Percentiles rank a stretch among this genome's conserved stretches.
phyloP scores from a whole-genome alignment of 2,797 vertebrate species.

The Siniperca scherzeri region DNA sequence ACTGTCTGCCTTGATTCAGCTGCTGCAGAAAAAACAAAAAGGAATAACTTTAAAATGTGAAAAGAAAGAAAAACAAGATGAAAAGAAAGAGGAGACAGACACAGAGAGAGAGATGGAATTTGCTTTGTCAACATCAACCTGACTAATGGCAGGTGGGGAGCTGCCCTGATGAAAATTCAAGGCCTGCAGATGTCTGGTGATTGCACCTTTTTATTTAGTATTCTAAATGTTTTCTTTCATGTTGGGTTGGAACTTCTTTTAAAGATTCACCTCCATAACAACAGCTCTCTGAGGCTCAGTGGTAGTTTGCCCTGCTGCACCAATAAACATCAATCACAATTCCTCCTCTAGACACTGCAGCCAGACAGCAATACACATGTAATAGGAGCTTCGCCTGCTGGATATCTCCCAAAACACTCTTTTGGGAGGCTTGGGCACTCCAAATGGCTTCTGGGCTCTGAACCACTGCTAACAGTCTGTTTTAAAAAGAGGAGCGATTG shows the following conservation, averaged over 20 bases:
- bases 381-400: conserved; percentile 52
- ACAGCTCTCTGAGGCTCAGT: conserved; percentile 50
- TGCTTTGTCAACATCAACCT: conserved; percentile 57
- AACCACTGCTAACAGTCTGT: conserved; percentile 36
- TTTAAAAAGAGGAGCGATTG: conserved; percentile 40
- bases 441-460: conserved; percentile 55
- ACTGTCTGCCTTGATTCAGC: conserved; percentile 50
- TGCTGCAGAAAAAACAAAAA: conserved; percentile 69
- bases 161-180: conserved; percentile 43
- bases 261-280: conserved; percentile 52
- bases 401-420: conserved; percentile 62
- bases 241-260: conserved; percentile 27
- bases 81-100: conserved; percentile 34
- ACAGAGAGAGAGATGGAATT: conserved; percentile 47
- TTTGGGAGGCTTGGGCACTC: conserved; percentile 36
- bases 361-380: conserved; percentile 48
- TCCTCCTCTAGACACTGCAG: conserved; percentile 41
- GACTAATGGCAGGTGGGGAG: conserved; percentile 47
- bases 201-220: conserved; percentile 59
- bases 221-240: conserved; percentile 61
- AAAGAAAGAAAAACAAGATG: conserved; percentile 50
- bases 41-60: conserved; percentile 59
- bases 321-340: conserved; percentile 65
- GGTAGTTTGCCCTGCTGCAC: conserved; percentile 54
- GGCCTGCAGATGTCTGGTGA: conserved; percentile 62